Conservation (phyloP, 1,140 invertebrate species). For the Oscheius sp. region DNA sequence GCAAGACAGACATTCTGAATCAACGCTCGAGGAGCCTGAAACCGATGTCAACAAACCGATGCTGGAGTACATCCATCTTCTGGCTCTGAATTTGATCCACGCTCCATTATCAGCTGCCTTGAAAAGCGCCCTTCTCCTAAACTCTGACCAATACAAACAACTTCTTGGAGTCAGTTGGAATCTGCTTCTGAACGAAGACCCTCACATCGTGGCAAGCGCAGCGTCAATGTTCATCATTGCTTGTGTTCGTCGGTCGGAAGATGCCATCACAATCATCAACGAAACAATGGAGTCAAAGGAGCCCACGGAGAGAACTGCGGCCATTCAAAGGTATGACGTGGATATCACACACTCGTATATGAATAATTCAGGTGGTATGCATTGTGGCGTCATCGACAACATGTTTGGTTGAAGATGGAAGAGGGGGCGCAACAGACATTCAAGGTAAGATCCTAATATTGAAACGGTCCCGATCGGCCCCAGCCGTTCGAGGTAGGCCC, state of each 20-base stretch:
- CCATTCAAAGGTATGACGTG: conserved; percentile 67
- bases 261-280: conserved; percentile 82
- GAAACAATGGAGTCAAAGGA: conserved; percentile 79
- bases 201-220: conserved; percentile 65
- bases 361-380: conserved; percentile 67
- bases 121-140: conserved; percentile 85
- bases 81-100: conserved; percentile 72
- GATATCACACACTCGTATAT: not conserved
- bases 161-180: conserved; percentile 89
- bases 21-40: not conserved
- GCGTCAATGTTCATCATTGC: conserved; percentile 87
- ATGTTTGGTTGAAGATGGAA: conserved; percentile 98
- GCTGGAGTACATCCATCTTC: conserved; percentile 8
- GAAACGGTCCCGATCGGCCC: no score
- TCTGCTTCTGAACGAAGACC: conserved; percentile 76
- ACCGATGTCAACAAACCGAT: conserved; percentile 15
- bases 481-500: no score
- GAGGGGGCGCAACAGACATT: conserved; percentile 89
- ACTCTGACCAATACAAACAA: conserved; percentile 81
- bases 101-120: conserved; percentile 80
- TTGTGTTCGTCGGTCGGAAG: conserved; percentile 82
- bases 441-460: no score
- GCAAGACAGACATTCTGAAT: conserved; percentile 12
- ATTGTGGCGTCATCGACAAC: conserved; percentile 93
- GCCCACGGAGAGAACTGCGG: conserved; percentile 73